Base-by-base conservation (phyloP, 2,113 vertebrate species). In the Plecturocebus donacophilus region DNA sequence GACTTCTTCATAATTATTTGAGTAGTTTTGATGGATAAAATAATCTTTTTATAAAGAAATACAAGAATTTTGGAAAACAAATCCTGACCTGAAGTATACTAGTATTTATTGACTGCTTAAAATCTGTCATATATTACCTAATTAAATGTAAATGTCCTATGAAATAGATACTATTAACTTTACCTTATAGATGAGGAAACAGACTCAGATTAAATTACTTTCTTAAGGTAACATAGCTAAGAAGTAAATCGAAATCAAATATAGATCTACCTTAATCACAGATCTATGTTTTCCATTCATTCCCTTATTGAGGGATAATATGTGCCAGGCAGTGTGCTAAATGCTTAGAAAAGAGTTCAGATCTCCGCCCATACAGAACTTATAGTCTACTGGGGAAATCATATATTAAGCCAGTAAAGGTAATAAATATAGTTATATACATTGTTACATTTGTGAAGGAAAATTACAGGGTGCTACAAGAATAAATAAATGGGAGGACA, bases 1-100 rank as follows among this genome's bases (percentile, higher is more conserved):
- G 3, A 93, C 25, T 58, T n/a, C 38, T 58, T 79, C 40, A 66
- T 71, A 96, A 82, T 95, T 82, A 61, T 80, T 90, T 92, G 58
- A 90, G 12, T 38, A 77, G 17, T 52, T 92, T 90, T 94, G 35
- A 87, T 96, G 20, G 25, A 79, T 66, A 20, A 83, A 92, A 76
- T 77, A 49, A 82, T 3, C 27, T 38, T 61, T 76, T 23, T 45
- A 23, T 2, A 25, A 21, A 35, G 38, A 64, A 64, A 64, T 70
- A 6, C 49, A 23, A 14, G 14, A 30, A 84, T 87, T 82, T 16
- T 92, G 30, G 6, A 87, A 82, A 93, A 73, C 38, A 84, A 83
- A 87, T 84, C 8, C 20, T 93, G 88, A 87, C 45, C 23, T 92
- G 49, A 11, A 96, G 32, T 73, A 66, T 77, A 35, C 17, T 66